These are phyloP conservation scores for Gymnoscelis rufifasciata DNA, from an alignment of 2,888 invertebrate species.

Conservation along the genomic window DNA sequence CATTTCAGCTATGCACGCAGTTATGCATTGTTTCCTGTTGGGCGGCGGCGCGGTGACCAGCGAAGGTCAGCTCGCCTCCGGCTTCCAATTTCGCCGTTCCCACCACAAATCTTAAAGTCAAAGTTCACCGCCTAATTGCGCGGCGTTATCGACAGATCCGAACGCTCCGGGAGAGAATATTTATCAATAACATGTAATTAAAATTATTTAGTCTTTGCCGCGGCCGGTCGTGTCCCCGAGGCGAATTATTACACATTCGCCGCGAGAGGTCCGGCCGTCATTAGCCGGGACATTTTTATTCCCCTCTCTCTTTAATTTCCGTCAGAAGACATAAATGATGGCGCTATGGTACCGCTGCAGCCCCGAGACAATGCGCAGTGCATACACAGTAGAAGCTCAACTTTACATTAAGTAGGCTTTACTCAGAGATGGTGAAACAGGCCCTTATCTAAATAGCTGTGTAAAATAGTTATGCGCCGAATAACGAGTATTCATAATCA, in stretches of 20 bases:
- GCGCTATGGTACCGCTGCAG: slow-evolving; percentile 58
- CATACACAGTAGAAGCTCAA: slow-evolving; percentile 14
- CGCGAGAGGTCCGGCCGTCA: slow-evolving; percentile 69
- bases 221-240: slow-evolving; percentile 54
- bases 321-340: slow-evolving; percentile 72
- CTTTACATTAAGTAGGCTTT: not conserved
- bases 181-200: slow-evolving; percentile 79
- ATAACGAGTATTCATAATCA: too few species aligned
- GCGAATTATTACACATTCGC: slow-evolving; percentile 74
- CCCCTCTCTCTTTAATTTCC: slow-evolving; percentile 76
- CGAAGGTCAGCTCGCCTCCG: slow-evolving; percentile 36
- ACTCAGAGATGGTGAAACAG: too few species aligned
- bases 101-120: slow-evolving; percentile 73
- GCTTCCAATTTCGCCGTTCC: slow-evolving; percentile 66
- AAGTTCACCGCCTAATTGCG: slow-evolving; percentile 74
- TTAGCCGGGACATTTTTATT: slow-evolving; percentile 75
- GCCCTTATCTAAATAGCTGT: too few species aligned
- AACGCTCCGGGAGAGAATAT: slow-evolving; percentile 68
- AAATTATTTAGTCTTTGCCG: slow-evolving; percentile 69
- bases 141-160: slow-evolving; percentile 68
- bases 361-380: slow-evolving; percentile 52
- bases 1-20: not conserved
- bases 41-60: slow-evolving; percentile 9
- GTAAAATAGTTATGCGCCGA: too few species aligned
- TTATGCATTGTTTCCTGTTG: slow-evolving; percentile 16